Evolutionary conservation across 1,140 invertebrate species (phyloP).

Genomic region (Lutraria rhynchaena): DNA sequence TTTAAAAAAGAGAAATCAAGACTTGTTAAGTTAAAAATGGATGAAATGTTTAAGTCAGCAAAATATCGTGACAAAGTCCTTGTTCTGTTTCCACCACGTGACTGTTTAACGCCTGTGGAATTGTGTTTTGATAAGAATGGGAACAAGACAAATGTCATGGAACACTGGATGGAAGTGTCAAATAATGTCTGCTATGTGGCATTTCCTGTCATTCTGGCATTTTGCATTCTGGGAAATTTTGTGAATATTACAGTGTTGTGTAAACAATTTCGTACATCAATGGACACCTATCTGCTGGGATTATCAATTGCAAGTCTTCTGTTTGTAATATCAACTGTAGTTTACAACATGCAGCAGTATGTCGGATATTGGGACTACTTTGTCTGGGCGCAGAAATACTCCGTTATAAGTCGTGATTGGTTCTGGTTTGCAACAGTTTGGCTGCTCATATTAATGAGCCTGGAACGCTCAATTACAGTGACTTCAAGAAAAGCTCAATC

Average conservation of each 20-base stretch:
- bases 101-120: slow-evolving; percentile 69
- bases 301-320: slow-evolving; percentile 72
- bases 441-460: slow-evolving; percentile 76
- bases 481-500: slow-evolving; percentile 68
- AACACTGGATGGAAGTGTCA: slow-evolving; percentile 73
- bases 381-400: slow-evolving; percentile 71
- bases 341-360: slow-evolving; percentile 73
- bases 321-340: slow-evolving; percentile 64
- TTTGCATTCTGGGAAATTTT: slow-evolving; percentile 73
- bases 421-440: slow-evolving; percentile 78
- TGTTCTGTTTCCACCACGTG: slow-evolving; percentile 68
- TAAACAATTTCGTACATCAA: slow-evolving; percentile 68
- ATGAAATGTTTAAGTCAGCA: not conserved
- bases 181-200: slow-evolving; percentile 76
- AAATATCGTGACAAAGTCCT: slow-evolving; percentile 66
- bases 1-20: no score
- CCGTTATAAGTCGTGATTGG: slow-evolving; percentile 74
- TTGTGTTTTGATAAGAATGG: slow-evolving; percentile 57
- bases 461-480: slow-evolving; percentile 74
- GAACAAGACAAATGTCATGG: slow-evolving; percentile 56
- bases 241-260: slow-evolving; percentile 73
- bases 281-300: slow-evolving; percentile 77
- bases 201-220: slow-evolving; percentile 71
- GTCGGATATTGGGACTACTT: slow-evolving; percentile 67
- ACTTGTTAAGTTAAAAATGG: no score